Evolutionary conservation across 1,140 invertebrate species (phyloP).

Genomic region (Rhyacophila brunnea): DNA sequence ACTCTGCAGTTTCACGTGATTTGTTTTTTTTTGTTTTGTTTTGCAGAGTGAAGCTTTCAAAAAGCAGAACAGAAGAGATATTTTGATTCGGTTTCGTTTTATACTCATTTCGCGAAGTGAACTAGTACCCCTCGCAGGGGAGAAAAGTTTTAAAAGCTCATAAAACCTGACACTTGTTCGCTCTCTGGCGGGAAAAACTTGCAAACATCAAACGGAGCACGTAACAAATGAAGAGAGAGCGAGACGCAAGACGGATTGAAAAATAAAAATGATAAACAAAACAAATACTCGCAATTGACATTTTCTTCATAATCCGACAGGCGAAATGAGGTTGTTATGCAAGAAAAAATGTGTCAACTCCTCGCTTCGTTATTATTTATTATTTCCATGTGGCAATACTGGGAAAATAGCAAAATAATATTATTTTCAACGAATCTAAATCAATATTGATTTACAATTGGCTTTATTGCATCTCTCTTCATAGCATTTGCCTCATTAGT

Average conservation of each 20-base stretch:
- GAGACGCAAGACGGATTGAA: background rate
- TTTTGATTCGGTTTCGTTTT: background rate
- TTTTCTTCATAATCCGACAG: background rate
- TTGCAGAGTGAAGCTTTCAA: conserved; percentile 1
- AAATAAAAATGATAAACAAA: background rate
- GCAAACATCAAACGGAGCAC: background rate
- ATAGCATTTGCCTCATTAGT: too few species aligned
- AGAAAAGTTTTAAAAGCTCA: conserved; percentile 23
- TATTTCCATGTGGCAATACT: too few species aligned
- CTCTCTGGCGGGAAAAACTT: conserved; percentile 4
- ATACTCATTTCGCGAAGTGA: conserved; percentile 6
- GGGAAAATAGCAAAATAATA: too few species aligned
- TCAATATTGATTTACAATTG: too few species aligned
- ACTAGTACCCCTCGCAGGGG: conserved; percentile 1
- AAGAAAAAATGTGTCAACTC: too few species aligned
- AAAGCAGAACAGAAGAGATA: background rate
- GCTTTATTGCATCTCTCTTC: too few species aligned
- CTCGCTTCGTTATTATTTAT: too few species aligned
- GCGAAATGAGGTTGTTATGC: background rate
- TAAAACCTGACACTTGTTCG: conserved; percentile 25
- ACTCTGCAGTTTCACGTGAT: background rate
- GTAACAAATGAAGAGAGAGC: background rate
- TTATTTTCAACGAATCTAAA: too few species aligned
- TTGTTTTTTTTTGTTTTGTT: too few species aligned
- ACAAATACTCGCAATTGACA: background rate